Percentiles rank a stretch among this genome's conserved stretches.
Conservation (phyloP, 1,140 invertebrate species). For the Rhagoletis pomonella region DNA sequence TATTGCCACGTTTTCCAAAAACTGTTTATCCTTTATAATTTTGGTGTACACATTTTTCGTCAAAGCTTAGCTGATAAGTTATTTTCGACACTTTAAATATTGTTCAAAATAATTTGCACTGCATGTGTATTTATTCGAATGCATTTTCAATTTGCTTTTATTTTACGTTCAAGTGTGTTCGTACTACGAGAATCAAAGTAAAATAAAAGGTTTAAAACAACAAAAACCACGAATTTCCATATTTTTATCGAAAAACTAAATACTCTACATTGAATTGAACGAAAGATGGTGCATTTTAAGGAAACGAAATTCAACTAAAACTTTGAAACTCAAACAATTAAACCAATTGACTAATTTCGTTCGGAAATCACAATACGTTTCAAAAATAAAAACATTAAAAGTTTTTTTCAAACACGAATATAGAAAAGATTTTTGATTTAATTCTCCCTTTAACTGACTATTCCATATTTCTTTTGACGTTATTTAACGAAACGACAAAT, state of each 20-base stretch:
- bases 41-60: neutral
- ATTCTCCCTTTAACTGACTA: neutral
- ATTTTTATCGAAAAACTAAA: conserved; percentile 4
- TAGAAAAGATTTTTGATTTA: no score
- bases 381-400: neutral
- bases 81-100: conserved; percentile 6
- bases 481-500: neutral
- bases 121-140: conserved; percentile 56
- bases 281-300: conserved; percentile 26
- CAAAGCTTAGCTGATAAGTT: neutral
- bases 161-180: neutral
- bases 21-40: neutral
- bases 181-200: neutral
- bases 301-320: conserved; percentile 4
- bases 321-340: neutral
- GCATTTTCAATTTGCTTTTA: conserved; percentile 29
- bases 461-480: neutral
- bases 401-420: no score
- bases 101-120: conserved; percentile 70
- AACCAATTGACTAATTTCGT: neutral
- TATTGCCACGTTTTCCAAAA: neutral
- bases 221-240: neutral
- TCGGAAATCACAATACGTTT: neutral
- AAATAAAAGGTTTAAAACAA: neutral
- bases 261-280: conserved; percentile 13